Evolutionary conservation across 2,888 invertebrate species (phyloP).

Genomic region (Myopa tessellatipennis): DNA sequence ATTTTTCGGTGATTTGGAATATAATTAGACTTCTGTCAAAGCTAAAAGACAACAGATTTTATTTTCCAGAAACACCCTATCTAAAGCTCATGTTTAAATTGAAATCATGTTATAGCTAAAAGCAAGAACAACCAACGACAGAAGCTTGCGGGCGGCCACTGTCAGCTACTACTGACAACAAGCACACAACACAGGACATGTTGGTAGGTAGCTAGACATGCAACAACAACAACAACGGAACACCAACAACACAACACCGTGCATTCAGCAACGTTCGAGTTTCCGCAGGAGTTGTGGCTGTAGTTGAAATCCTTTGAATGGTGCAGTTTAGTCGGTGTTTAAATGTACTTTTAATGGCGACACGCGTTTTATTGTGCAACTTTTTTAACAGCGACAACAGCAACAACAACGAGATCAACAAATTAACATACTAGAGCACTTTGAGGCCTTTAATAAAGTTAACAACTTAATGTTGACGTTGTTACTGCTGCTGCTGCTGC

Average conservation of each 20-base stretch:
- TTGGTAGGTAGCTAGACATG: no score
- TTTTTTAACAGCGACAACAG: not conserved
- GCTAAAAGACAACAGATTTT: not conserved
- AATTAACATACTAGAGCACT: slow-evolving; percentile 35
- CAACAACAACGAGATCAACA: slow-evolving; percentile 12
- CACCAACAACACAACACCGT: not conserved
- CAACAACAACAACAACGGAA: no score
- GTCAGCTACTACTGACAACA: no score
- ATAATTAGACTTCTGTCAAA: no score
- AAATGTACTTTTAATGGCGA: slow-evolving; percentile 56
- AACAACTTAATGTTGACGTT: slow-evolving; percentile 48
- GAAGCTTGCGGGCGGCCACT: slow-evolving; percentile 29
- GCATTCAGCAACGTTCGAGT: not conserved
- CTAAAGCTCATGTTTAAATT: not conserved
- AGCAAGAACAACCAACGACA: not conserved
- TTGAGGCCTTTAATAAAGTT: slow-evolving; percentile 33
- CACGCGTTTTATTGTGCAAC: slow-evolving; percentile 53
- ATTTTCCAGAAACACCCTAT: not conserved
- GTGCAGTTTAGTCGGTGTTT: slow-evolving; percentile 10
- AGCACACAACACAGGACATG: no score
- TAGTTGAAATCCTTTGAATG: not conserved
- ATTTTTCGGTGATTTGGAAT: no score
- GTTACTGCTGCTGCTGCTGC: slow-evolving; percentile 49
- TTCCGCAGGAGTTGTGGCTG: not conserved
- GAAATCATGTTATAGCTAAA: not conserved